A percentile compares a stretch with the other conserved stretches of the same genome.
Conservation (phyloP, 2,888 invertebrate species). For the Crocallis elinguaria region DNA sequence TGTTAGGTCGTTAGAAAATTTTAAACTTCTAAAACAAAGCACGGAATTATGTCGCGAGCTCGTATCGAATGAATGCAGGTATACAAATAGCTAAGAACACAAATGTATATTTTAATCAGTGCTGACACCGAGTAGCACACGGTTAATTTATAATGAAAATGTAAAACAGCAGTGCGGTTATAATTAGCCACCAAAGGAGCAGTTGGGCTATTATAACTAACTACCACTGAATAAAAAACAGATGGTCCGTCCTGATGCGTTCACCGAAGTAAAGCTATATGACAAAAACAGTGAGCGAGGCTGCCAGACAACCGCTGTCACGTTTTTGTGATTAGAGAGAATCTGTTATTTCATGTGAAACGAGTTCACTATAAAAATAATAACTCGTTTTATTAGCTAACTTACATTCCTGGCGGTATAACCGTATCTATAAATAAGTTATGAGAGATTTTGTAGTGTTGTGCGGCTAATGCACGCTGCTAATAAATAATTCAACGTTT, state of each 20-base stretch:
- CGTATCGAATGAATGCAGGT: constrained; percentile 6
- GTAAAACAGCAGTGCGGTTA: background rate
- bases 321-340: constrained; percentile 25
- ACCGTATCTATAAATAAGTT: constrained; percentile 11
- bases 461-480: constrained; percentile 21
- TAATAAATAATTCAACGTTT: constrained; percentile 12
- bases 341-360: constrained; percentile 6
- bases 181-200: background rate
- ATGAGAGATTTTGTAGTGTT: constrained; percentile 15
- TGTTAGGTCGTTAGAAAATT: constrained; percentile 8
- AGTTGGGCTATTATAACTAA: background rate
- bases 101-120: constrained; percentile 7
- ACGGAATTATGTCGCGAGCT: background rate
- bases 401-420: constrained; percentile 6
- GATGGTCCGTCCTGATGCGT: background rate
- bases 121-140: background rate
- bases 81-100: constrained; percentile 6
- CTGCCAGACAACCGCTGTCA: constrained; percentile 18
- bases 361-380: background rate
- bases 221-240: background rate
- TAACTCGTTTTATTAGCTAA: constrained; percentile 4
- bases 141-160: constrained; percentile 5
- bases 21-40: constrained; percentile 13
- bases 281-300: constrained; percentile 15
- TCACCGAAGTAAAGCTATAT: constrained; percentile 6